These are phyloP conservation scores for Phalacrocorax pelagicus DNA, from an alignment of 2,113 vertebrate genomes.

Conservation along the genomic window DNA sequence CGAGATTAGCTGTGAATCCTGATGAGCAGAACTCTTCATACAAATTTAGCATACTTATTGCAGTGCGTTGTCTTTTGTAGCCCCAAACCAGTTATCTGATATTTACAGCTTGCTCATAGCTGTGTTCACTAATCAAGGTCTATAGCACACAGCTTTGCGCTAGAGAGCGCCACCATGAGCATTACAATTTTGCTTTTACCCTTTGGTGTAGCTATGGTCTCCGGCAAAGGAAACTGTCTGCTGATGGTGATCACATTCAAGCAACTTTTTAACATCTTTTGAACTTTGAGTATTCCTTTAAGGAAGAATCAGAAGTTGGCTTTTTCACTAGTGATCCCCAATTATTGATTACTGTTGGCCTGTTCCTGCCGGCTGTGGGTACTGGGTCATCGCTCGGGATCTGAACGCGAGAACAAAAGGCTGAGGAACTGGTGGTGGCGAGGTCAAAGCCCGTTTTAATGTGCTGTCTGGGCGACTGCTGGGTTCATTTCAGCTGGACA, in stretches of 20 bases:
- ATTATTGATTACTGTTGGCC: background rate
- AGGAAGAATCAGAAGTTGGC: background rate
- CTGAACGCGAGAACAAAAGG: background rate
- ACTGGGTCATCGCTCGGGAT: background rate
- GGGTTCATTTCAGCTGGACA: background rate
- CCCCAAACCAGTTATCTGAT: background rate
- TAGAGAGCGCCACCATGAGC: background rate
- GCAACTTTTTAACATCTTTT: background rate
- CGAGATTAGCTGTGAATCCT: background rate
- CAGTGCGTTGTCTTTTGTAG: background rate
- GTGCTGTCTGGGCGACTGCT: background rate
- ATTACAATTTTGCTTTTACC: background rate
- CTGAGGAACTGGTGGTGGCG: background rate
- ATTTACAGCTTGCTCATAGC: background rate
- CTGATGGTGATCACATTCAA: background rate
- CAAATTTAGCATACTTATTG: background rate
- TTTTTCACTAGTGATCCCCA: background rate
- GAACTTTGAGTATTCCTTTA: background rate
- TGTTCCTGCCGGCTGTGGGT: background rate
- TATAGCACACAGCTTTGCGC: background rate
- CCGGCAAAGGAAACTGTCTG: background rate
- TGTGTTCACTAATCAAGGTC: background rate
- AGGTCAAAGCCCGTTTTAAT: background rate
- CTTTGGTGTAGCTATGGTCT: background rate
- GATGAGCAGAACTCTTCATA: background rate